phyloP scores from a whole-genome alignment of 2,797 vertebrate genomes.

The Malurus leucopterus region DNA sequence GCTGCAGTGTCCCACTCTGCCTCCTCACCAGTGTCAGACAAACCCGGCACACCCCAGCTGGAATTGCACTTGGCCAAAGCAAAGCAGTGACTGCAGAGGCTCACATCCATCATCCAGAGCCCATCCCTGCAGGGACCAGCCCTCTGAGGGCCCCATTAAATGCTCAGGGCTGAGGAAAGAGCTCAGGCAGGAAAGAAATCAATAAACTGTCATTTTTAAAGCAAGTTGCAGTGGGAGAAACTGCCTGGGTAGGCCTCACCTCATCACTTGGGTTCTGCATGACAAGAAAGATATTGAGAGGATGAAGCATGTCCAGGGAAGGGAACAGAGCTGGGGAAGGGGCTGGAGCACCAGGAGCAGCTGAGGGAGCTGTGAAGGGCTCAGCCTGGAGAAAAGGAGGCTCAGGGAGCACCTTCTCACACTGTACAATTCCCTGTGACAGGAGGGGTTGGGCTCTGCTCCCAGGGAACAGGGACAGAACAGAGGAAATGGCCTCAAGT shows the following conservation, averaged over 20 bases:
- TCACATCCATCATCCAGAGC: background rate
- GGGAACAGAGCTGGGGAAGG: background rate
- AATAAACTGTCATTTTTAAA: background rate
- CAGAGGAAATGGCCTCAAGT: background rate
- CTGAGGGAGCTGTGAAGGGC: background rate
- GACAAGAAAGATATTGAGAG: background rate
- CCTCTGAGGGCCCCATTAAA: background rate
- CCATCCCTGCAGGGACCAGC: background rate
- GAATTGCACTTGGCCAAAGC: background rate
- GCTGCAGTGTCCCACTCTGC: background rate
- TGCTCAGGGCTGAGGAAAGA: background rate
- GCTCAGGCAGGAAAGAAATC: background rate
- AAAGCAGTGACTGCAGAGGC: fast-evolving
- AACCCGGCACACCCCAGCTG: background rate
- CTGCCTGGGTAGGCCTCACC: background rate
- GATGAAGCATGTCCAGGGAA: background rate
- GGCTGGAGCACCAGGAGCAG: fast-evolving
- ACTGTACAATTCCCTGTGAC: background rate
- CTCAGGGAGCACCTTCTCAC: fast-evolving
- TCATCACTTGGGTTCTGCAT: background rate
- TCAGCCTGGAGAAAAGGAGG: background rate
- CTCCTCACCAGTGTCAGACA: background rate
- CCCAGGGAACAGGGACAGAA: background rate
- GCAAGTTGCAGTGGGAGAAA: background rate
- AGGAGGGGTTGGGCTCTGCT: background rate